Percentiles rank a stretch among this genome's conserved stretches.
Evolutionary conservation across 2,113 vertebrate genomes (phyloP).

Genomic region (Dinomys branickii): DNA sequence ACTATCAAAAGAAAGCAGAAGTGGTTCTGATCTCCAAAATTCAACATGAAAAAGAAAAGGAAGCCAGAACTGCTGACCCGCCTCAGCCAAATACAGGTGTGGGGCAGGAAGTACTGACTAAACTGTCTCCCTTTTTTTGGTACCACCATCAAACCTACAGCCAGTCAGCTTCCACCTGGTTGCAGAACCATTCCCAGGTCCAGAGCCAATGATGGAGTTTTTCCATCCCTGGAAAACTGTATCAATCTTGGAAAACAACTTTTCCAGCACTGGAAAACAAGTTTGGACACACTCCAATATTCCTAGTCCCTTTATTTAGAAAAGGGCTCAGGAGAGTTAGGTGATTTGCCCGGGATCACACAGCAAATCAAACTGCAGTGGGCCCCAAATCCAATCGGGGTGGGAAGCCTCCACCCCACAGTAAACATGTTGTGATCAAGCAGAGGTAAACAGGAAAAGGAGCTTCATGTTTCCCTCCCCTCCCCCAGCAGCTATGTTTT

Average conservation of each 20-base stretch:
- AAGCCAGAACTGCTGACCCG: background rate
- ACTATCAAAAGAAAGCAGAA: background rate
- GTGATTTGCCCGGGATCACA: conserved; percentile 39
- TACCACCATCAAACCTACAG: conserved; percentile 19
- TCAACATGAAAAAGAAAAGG: conserved; percentile 50
- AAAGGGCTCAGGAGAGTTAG: conserved; percentile 50
- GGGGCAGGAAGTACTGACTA: background rate
- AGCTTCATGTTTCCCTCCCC: background rate
- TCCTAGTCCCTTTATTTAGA: background rate
- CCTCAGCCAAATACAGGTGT: background rate
- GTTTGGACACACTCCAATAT: conserved; percentile 31
- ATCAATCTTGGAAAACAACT: conserved; percentile 40
- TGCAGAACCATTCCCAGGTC: background rate
- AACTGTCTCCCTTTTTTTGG: background rate
- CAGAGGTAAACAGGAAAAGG: conserved; percentile 62
- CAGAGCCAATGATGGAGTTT: conserved; percentile 20
- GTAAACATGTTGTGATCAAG: conserved; percentile 66
- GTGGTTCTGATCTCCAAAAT: conserved; percentile 1
- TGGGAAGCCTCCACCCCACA: background rate
- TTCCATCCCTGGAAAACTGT: conserved; percentile 12
- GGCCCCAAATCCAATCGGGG: background rate
- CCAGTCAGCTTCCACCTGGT: background rate
- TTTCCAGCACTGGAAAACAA: conserved; percentile 53
- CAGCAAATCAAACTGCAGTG: background rate
- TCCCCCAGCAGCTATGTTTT: background rate